phyloP scores from a whole-genome alignment of 2,797 vertebrate species.

The Lagocephalus sceleratus region DNA sequence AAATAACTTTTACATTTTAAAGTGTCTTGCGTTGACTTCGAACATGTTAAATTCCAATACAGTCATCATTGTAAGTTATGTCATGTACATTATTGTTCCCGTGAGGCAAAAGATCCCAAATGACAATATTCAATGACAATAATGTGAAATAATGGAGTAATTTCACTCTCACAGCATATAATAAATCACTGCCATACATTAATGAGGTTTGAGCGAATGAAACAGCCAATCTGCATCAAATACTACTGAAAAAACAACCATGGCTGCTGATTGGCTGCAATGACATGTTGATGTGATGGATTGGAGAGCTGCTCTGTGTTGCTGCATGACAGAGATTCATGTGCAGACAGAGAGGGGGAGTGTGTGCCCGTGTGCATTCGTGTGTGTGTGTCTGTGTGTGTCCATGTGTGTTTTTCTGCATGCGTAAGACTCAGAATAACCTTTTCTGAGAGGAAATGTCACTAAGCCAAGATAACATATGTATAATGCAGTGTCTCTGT shows the following conservation, averaged over 20 bases:
- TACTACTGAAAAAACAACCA: constrained; percentile 2
- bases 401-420: not conserved
- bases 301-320: constrained; percentile 32
- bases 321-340: constrained; percentile 23
- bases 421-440: constrained; percentile 26
- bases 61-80: too few relatives aligned
- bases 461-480: constrained; percentile 41
- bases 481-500: constrained; percentile 11
- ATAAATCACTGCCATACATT: constrained; percentile 40
- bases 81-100: too few relatives aligned
- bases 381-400: constrained; percentile 1
- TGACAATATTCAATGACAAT: not conserved
- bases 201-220: constrained; percentile 16
- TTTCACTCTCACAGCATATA: not conserved
- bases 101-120: not conserved
- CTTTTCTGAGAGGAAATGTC: constrained; percentile 53
- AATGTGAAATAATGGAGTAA: constrained; percentile 17
- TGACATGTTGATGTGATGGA: constrained; percentile 25
- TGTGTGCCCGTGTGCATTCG: too few relatives aligned
- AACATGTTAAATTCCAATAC: too few relatives aligned
- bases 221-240: constrained; percentile 37
- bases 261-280: constrained; percentile 28
- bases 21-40: not conserved
- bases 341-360: not conserved
- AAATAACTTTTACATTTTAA: too few relatives aligned